Evolutionary conservation across 2,797 vertebrate species (phyloP).

Genomic region (Sebastes matsubarae): DNA sequence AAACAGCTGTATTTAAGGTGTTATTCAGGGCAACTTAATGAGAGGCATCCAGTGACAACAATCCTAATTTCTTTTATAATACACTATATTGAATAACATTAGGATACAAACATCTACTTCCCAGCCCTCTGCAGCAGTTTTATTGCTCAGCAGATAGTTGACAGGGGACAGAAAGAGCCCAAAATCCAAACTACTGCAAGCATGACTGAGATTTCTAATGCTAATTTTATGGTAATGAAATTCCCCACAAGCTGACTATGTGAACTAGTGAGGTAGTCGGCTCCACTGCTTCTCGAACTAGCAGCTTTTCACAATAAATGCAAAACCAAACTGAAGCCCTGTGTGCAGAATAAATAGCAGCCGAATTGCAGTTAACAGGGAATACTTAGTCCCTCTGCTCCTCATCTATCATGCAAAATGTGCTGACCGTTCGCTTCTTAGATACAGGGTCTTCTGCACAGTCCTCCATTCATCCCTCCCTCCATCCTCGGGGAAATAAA

Average conservation of each 20-base stretch:
- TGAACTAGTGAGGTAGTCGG: background rate
- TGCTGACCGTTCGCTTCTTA: conserved; percentile 51
- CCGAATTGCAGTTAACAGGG: conserved; percentile 22
- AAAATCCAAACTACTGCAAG: background rate
- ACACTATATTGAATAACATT: background rate
- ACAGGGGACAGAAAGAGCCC: background rate
- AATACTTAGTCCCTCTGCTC: conserved; percentile 23
- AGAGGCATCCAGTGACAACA: background rate
- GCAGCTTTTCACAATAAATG: conserved; percentile 18
- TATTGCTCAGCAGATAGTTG: background rate
- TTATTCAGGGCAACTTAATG: background rate
- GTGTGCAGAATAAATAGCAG: conserved; percentile 20
- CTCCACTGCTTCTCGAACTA: background rate
- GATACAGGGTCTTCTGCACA: conserved; percentile 2
- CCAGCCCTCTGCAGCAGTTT: background rate
- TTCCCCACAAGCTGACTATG: background rate
- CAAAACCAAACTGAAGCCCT: background rate
- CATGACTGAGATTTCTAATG: background rate
- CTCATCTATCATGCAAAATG: conserved; percentile 59
- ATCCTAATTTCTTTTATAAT: background rate
- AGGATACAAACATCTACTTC: background rate
- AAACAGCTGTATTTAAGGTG: background rate
- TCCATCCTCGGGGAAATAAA: conserved; percentile 49
- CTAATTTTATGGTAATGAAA: conserved; percentile 13
- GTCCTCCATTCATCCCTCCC: background rate